A percentile compares a stretch with the other conserved stretches of the same genome.
Conservation (phyloP, 2,888 invertebrate genomes). For the Neria commutata region DNA sequence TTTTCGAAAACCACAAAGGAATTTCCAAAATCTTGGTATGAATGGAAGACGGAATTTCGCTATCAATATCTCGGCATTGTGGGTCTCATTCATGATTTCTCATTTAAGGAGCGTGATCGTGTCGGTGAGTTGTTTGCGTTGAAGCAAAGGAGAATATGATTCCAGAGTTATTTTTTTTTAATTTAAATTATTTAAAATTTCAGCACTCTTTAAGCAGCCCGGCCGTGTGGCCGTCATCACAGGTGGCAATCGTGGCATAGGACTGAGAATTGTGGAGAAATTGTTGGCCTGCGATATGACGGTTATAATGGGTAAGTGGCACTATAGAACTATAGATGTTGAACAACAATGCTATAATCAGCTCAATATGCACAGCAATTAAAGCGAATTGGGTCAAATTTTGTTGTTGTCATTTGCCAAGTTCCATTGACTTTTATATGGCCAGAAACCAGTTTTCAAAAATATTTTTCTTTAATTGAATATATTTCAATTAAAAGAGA, state of each 20-base stretch:
- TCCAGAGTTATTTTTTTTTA: neutral
- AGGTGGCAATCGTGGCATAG: slow-evolving; percentile 87
- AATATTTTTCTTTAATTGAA: too few relatives aligned
- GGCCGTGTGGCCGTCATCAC: slow-evolving; percentile 81
- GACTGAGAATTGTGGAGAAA: slow-evolving; percentile 76
- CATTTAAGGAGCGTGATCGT: slow-evolving; percentile 46
- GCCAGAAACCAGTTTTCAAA: too few relatives aligned
- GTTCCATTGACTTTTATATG: too few relatives aligned
- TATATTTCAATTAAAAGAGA: too few relatives aligned
- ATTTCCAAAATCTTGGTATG: slow-evolving; percentile 58
- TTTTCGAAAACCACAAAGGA: slow-evolving; percentile 60
- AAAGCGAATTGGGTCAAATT: too few relatives aligned
- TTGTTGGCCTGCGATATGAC: slow-evolving; percentile 78
- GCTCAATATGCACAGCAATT: too few relatives aligned
- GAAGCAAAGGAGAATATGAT: too few relatives aligned
- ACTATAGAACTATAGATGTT: neutral
- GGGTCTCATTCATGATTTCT: slow-evolving; percentile 56
- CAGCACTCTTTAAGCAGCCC: slow-evolving; percentile 69
- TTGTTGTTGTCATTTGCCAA: too few relatives aligned
- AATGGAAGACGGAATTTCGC: slow-evolving; percentile 58
- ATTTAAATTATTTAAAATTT: slow-evolving; percentile 40
- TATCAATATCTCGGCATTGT: slow-evolving; percentile 56
- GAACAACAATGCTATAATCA: too few relatives aligned
- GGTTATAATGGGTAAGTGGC: slow-evolving; percentile 72
- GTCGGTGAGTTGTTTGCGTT: slow-evolving; percentile 51